phyloP scores from a whole-genome alignment of 2,113 vertebrate species.

The Balaenoptera acutorostrata region DNA sequence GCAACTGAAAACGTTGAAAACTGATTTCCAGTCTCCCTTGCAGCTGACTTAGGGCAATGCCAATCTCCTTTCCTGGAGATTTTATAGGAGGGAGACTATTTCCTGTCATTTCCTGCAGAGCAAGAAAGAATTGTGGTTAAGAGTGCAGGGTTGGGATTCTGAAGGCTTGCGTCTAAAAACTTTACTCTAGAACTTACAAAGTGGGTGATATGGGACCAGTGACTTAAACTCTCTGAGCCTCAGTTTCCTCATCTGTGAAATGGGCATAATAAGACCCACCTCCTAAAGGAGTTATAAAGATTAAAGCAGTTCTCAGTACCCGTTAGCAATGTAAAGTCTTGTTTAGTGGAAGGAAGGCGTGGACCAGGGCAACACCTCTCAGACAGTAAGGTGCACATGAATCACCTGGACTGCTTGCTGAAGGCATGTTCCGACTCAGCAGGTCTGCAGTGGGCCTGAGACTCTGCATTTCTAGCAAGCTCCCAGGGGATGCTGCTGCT shows the following conservation, averaged over 20 bases:
- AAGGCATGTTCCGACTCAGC: background rate
- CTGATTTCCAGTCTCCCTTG: background rate
- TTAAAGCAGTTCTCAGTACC: background rate
- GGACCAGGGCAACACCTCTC: background rate
- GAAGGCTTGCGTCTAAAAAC: background rate
- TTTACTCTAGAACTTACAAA: background rate
- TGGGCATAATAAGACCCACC: background rate
- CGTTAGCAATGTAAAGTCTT: background rate
- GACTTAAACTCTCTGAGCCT: background rate
- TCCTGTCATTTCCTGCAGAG: background rate
- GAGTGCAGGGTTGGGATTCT: background rate
- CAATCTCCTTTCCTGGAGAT: background rate
- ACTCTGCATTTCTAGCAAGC: background rate
- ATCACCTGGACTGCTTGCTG: background rate
- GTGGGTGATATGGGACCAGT: background rate
- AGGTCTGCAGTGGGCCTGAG: background rate
- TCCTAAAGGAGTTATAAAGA: background rate
- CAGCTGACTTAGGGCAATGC: background rate
- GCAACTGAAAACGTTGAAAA: background rate
- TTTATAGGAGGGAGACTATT: background rate
- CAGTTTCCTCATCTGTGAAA: background rate
- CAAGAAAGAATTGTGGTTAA: background rate
- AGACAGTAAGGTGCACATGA: accelerated
- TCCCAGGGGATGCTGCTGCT: background rate
- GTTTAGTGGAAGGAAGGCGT: background rate